Conservation (phyloP, 2,797 vertebrate genomes). For the Amniataba percoides region DNA sequence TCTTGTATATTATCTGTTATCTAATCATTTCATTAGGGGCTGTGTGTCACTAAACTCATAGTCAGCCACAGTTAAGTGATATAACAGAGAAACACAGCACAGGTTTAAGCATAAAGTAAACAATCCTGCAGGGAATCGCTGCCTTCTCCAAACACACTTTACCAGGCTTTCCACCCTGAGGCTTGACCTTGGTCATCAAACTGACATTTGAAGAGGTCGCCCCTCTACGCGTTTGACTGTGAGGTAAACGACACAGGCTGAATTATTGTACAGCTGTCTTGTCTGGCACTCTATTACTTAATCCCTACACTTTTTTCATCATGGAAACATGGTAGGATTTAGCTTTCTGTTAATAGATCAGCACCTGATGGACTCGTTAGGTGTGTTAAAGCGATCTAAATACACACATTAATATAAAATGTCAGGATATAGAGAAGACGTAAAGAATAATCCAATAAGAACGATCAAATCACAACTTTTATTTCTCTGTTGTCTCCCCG, state of each 20-base stretch:
- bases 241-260: neutral
- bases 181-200: conserved; percentile 25
- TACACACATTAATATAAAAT: conserved; percentile 7
- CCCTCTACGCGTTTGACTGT: conserved; percentile 10
- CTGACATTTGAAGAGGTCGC: conserved; percentile 17
- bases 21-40: neutral
- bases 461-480: conserved; percentile 15
- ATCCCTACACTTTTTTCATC: neutral
- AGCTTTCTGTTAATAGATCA: conserved; percentile 10
- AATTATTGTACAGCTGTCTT: conserved; percentile 9
- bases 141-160: conserved; percentile 26
- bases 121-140: conserved; percentile 2
- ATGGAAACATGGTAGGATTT: conserved; percentile 1
- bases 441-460: conserved; percentile 6
- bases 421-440: conserved; percentile 1
- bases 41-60: neutral
- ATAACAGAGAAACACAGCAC: neutral
- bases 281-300: neutral
- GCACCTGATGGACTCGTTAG: conserved; percentile 8
- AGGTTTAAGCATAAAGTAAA: conserved; percentile 22
- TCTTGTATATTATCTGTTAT: too few species aligned
- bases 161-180: conserved; percentile 5
- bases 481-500: neutral
- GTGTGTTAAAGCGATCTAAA: neutral
- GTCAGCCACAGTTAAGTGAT: neutral